Percentiles rank a stretch among this genome's conserved stretches.
Evolutionary conservation across 2,888 invertebrate genomes (phyloP).

Genomic region (Phytoseiulus persimilis): DNA sequence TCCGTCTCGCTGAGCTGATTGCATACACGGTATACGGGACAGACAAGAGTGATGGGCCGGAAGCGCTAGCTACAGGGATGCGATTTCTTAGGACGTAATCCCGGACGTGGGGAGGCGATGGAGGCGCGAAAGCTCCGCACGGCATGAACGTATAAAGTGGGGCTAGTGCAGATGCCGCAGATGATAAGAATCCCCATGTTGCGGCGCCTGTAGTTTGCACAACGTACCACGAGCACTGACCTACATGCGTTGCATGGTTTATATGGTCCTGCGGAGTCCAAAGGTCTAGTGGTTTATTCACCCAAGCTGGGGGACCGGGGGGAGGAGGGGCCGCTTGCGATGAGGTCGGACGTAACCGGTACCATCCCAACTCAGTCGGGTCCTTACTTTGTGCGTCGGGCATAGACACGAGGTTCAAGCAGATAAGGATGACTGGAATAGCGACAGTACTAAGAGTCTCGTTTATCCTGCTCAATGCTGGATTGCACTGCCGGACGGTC

Average conservation of each 20-base stretch:
- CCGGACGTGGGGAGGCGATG: background rate
- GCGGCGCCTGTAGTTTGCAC: background rate
- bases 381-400: too few species aligned
- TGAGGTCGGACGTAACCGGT: background rate
- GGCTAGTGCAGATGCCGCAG: slow-evolving; percentile 66
- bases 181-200: background rate
- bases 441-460: too few species aligned
- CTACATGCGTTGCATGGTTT: background rate
- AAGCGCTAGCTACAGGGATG: too few species aligned
- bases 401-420: too few species aligned
- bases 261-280: slow-evolving; percentile 12
- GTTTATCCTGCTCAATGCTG: too few species aligned
- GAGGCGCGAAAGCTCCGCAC: background rate
- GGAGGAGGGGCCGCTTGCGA: background rate
- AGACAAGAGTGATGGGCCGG: too few species aligned
- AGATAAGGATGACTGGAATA: too few species aligned
- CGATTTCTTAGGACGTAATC: too few species aligned
- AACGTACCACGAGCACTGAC: slow-evolving; percentile 9
- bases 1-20: too few species aligned
- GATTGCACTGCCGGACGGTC: too few species aligned
- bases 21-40: too few species aligned
- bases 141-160: slow-evolving; percentile 58
- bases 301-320: slow-evolving; percentile 7
- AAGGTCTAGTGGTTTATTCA: background rate
- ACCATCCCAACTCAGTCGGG: too few species aligned